These are phyloP conservation scores for Meteorus cinctellus DNA, from an alignment of 2,888 invertebrate genomes.

Conservation along the genomic window DNA sequence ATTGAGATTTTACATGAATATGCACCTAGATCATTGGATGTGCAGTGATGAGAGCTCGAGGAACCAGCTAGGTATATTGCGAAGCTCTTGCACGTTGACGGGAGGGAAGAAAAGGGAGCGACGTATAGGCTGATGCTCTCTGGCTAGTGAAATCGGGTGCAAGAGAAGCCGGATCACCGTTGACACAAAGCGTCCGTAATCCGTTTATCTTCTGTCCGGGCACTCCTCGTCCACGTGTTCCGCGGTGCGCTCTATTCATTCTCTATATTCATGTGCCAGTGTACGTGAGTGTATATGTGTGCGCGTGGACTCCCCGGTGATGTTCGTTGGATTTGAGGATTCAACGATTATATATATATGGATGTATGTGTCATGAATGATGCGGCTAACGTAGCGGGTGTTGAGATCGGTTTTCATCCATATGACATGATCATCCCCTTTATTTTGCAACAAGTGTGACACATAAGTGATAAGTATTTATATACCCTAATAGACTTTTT, in stretches of 20 bases:
- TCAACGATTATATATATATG: not conserved
- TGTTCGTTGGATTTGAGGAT: conserved; percentile 18
- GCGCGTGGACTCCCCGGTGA: not conserved
- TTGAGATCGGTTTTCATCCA: conserved; percentile 19
- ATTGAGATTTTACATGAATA: no score
- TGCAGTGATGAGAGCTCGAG: no score
- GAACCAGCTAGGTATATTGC: not conserved
- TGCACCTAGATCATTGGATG: no score
- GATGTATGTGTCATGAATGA: not conserved
- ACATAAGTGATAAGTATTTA: no score
- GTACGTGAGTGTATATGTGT: not conserved
- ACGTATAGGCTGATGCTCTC: conserved; percentile 20
- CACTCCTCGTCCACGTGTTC: conserved; percentile 59
- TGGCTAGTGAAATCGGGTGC: conserved; percentile 63
- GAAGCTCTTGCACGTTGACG: not conserved
- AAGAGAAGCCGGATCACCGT: conserved; percentile 71
- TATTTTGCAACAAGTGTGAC: not conserved
- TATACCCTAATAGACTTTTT: no score
- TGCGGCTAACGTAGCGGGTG: conserved; percentile 19
- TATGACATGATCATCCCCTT: not conserved
- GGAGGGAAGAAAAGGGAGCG: not conserved
- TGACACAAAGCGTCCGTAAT: conserved; percentile 74
- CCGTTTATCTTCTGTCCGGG: conserved; percentile 72
- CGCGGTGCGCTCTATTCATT: conserved; percentile 35
- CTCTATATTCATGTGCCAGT: not conserved